A percentile compares a stretch with the other conserved stretches of the same genome.
Conservation (phyloP, 2,797 vertebrate species). For the Centropyge bicolor region DNA sequence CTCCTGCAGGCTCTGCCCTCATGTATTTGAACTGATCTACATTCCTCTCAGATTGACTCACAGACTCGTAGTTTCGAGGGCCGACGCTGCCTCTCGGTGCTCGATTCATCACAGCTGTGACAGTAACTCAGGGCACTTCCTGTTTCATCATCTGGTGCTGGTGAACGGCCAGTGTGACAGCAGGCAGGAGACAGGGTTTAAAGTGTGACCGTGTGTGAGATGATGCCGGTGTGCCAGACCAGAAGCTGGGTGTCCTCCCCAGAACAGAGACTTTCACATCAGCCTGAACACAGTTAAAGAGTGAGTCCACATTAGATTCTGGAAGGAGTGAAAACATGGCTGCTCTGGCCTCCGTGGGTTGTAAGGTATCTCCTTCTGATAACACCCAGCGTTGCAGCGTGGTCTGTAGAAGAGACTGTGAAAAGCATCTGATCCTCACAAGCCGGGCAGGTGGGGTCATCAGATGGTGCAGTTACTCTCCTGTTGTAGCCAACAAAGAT, state of each 20-base stretch:
- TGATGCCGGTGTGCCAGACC: no score
- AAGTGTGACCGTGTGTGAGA: no score
- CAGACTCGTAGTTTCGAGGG: neutral
- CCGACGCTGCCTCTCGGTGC: neutral
- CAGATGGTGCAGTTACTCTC: no score
- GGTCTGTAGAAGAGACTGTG: neutral
- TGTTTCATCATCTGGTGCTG: neutral
- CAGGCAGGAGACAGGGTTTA: neutral
- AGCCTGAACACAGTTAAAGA: neutral
- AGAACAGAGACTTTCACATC: no score
- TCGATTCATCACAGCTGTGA: neutral
- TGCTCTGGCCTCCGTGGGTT: neutral
- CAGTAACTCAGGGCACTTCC: neutral
- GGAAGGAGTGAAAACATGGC: neutral
- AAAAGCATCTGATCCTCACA: no score
- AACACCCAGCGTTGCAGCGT: neutral
- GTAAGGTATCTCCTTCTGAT: neutral
- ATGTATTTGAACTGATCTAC: constrained; percentile 23
- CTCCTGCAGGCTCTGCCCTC: constrained; percentile 16
- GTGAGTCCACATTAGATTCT: neutral
- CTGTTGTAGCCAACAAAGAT: no score
- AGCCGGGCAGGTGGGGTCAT: no score
- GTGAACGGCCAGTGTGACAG: neutral
- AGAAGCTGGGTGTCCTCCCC: no score
- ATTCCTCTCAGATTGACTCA: constrained; percentile 5